These are phyloP conservation scores for Andrena bicolor DNA, from an alignment of 2,888 invertebrate genomes.

Conservation along the genomic window DNA sequence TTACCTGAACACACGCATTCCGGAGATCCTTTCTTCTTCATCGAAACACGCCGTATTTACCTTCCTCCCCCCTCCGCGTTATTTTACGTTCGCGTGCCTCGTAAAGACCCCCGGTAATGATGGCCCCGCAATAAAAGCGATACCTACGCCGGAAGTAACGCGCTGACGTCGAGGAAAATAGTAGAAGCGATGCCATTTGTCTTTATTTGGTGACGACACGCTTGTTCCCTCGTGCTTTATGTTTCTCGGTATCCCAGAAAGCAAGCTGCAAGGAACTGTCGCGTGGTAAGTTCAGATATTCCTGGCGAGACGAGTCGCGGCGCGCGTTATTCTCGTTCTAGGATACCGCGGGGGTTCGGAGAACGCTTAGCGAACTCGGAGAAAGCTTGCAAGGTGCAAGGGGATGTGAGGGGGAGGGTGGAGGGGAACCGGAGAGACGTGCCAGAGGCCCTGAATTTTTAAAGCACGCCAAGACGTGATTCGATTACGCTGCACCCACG, in stretches of 20 bases:
- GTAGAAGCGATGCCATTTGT: conserved; percentile 35
- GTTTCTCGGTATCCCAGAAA: background rate
- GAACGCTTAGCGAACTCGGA: conserved; percentile 24
- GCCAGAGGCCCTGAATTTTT: conserved; percentile 43
- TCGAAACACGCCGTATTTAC: background rate
- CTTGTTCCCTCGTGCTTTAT: conserved; percentile 13
- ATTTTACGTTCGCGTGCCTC: conserved; percentile 26
- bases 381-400: conserved; percentile 20
- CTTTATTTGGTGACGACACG: conserved; percentile 16
- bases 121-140: conserved; percentile 32
- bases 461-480: conserved; percentile 30
- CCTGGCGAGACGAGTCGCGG: no score
- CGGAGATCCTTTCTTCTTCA: background rate
- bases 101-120: conserved; percentile 31
- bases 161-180: conserved; percentile 31
- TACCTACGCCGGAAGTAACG: conserved; percentile 39
- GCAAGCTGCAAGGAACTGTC: background rate
- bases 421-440: conserved; percentile 14
- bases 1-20: conserved; percentile 9
- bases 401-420: background rate
- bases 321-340: no score
- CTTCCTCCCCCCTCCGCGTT: background rate
- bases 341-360: background rate
- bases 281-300: background rate
- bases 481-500: conserved; percentile 34